Evolutionary conservation across 1,140 invertebrate genomes (phyloP).

Genomic region (Platorchestia sp.): DNA sequence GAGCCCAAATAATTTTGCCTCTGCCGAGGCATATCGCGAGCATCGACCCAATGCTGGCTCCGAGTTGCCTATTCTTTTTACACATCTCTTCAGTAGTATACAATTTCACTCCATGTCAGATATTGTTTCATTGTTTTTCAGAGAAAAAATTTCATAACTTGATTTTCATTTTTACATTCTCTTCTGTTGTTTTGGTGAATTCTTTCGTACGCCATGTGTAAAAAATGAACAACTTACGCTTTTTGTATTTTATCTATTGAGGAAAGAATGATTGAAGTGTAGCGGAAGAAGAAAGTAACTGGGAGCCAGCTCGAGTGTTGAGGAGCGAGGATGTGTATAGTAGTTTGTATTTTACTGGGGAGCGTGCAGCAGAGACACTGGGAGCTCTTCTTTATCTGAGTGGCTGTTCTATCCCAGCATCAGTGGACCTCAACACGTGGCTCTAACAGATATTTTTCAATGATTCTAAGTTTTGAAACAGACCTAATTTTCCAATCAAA

Average conservation of each 20-base stretch:
- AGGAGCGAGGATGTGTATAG: slow-evolving; percentile 12
- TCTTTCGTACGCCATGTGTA: neutral
- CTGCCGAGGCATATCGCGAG: neutral
- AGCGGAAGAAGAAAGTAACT: neutral
- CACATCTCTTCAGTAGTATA: neutral
- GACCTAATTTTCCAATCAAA: neutral
- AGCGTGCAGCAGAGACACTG: slow-evolving; percentile 10
- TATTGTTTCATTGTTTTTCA: neutral
- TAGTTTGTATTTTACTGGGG: neutral
- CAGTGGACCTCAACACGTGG: neutral
- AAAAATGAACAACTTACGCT: neutral
- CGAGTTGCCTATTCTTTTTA: neutral
- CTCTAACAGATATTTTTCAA: neutral
- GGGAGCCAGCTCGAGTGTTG: neutral
- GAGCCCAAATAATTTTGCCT: neutral
- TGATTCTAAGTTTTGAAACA: neutral
- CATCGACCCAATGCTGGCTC: neutral
- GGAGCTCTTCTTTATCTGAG: slow-evolving; percentile 30
- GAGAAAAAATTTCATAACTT: neutral
- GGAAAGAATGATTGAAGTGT: neutral
- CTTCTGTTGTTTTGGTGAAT: neutral
- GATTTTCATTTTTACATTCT: neutral
- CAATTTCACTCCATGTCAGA: neutral
- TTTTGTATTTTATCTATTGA: neutral
- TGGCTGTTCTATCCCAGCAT: neutral